phyloP scores from a whole-genome alignment of 2,113 vertebrate species.

The Perca schrenkii region DNA sequence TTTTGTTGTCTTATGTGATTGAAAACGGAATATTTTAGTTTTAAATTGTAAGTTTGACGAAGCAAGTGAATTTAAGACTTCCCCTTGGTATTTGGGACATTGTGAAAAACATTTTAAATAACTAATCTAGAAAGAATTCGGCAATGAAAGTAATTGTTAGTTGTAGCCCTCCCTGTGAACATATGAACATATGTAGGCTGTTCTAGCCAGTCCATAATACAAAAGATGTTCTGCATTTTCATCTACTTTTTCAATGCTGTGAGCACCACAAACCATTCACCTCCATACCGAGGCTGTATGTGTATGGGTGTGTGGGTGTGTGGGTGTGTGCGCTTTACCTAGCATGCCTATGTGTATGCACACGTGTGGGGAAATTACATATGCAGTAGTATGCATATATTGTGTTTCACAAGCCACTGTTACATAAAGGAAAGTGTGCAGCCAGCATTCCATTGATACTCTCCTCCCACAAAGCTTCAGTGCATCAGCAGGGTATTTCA shows the following conservation, averaged over 20 bases:
- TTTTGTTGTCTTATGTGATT: no score
- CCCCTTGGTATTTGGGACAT: background rate
- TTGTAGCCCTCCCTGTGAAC: background rate
- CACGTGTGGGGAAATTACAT: conserved; percentile 12
- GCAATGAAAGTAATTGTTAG: background rate
- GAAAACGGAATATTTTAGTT: background rate
- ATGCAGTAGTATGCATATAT: conserved; percentile 35
- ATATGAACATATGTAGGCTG: background rate
- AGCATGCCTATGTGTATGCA: background rate
- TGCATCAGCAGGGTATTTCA: conserved; percentile 79
- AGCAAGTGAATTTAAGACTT: background rate
- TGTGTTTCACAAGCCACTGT: conserved; percentile 10
- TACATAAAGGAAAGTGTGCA: conserved; percentile 70
- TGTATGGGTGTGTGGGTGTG: no score
- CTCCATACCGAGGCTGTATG: background rate
- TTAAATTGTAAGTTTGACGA: background rate
- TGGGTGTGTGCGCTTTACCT: background rate
- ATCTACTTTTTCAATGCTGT: background rate
- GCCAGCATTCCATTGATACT: conserved; percentile 58
- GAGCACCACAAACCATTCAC: background rate
- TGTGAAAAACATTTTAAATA: background rate
- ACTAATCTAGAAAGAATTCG: background rate
- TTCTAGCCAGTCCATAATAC: background rate
- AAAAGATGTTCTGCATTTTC: background rate
- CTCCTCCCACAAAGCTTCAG: conserved; percentile 70